These are phyloP conservation scores for Emydura subglobosa DNA, from an alignment of 2,113 vertebrate genomes.

Conservation along the genomic window DNA sequence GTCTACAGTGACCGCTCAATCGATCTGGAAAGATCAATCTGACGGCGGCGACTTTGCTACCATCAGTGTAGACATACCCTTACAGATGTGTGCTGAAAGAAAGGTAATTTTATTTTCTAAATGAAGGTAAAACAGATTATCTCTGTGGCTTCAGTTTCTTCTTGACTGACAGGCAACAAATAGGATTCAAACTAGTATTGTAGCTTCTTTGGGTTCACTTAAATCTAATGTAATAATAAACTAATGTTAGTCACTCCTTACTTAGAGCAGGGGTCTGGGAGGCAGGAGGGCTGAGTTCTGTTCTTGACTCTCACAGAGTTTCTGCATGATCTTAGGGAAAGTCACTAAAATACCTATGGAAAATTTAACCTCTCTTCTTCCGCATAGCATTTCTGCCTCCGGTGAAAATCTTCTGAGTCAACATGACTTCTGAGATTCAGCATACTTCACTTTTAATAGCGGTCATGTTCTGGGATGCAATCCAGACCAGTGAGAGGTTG, in stretches of 20 bases:
- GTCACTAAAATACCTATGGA: neutral
- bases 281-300: conserved; percentile 1
- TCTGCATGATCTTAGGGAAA: neutral
- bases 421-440: neutral
- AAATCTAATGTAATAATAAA: conserved; percentile 65
- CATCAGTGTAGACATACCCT: no score
- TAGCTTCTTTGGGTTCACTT: conserved; percentile 34
- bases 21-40: no score
- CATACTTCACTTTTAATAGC: neutral
- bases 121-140: conserved; percentile 48
- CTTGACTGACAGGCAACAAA: conserved; percentile 65
- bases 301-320: conserved; percentile 6
- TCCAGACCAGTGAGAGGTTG: neutral
- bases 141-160: conserved; percentile 59
- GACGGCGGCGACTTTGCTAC: no score
- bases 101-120: conserved; percentile 37
- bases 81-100: conserved; percentile 13
- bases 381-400: neutral
- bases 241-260: conserved; percentile 60
- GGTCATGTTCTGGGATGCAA: neutral
- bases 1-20: no score
- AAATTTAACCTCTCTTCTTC: neutral
- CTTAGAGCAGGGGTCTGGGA: conserved; percentile 43
- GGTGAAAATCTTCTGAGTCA: neutral
- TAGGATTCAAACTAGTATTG: conserved; percentile 38